Conservation (phyloP, 2,888 invertebrate genomes). For the Neocrepidodera transversa region DNA sequence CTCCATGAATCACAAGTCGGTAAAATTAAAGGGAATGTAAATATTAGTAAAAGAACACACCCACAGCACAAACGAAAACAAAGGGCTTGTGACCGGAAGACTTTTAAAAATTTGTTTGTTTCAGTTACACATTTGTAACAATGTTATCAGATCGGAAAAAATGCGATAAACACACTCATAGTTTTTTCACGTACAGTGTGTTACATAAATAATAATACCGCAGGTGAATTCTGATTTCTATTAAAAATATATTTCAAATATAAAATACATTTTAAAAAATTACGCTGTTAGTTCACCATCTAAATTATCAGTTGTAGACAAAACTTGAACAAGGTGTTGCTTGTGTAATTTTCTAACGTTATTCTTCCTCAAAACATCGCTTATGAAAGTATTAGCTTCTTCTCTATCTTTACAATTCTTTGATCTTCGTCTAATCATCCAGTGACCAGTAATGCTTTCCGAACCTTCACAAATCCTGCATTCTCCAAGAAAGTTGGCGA, state of each 20-base stretch:
- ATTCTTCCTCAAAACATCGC: constrained; percentile 51
- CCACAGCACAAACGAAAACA: neutral
- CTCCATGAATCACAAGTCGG: neutral
- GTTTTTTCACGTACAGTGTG: no score
- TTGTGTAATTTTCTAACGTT: constrained; percentile 40
- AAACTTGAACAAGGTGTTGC: constrained; percentile 32
- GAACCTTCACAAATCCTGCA: constrained; percentile 53
- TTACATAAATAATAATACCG: no score
- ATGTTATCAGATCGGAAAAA: neutral
- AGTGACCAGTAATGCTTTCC: constrained; percentile 54
- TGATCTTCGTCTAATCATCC: constrained; percentile 51
- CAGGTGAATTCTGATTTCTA: no score
- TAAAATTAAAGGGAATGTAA: neutral
- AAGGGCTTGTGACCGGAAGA: constrained; percentile 3
- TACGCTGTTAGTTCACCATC: neutral
- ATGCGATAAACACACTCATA: neutral
- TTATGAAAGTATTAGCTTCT: constrained; percentile 47
- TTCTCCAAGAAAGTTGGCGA: constrained; percentile 53
- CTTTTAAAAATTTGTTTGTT: neutral
- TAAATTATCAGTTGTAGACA: neutral
- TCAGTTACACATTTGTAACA: neutral
- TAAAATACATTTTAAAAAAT: no score
- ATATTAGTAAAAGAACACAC: neutral
- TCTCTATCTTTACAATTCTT: constrained; percentile 54
- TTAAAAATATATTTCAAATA: no score